These are phyloP conservation scores for Misgurnus mizolepis DNA, from an alignment of 2,113 vertebrate genomes.

Conservation along the genomic window DNA sequence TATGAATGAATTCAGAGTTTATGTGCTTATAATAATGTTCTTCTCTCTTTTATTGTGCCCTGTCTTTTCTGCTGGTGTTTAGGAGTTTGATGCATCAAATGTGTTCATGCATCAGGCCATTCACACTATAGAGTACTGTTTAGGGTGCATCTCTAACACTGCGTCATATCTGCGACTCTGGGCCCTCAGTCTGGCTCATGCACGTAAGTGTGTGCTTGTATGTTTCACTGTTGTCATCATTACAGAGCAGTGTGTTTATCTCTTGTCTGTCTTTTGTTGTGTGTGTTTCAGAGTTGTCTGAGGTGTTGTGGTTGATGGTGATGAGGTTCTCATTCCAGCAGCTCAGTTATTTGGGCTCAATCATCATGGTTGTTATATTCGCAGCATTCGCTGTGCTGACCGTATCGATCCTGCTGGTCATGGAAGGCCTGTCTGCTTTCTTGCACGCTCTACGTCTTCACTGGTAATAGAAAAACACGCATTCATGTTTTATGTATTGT, in stretches of 20 bases:
- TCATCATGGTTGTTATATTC: constrained; percentile 76
- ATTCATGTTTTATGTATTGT: neutral
- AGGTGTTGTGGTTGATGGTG: constrained; percentile 88
- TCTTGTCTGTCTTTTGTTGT: neutral
- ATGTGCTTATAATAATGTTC: neutral
- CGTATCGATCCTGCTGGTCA: constrained; percentile 81
- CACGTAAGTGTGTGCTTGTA: constrained; percentile 66
- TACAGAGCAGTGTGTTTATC: neutral
- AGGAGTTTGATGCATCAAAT: constrained; percentile 76
- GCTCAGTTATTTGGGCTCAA: constrained; percentile 68
- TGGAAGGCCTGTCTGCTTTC: constrained; percentile 88
- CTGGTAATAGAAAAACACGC: constrained; percentile 69
- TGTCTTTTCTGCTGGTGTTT: neutral
- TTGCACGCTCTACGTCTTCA: constrained; percentile 83
- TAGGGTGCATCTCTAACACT: constrained; percentile 82
- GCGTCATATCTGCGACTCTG: constrained; percentile 80
- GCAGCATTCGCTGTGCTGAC: constrained; percentile 79
- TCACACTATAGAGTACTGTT: constrained; percentile 80
- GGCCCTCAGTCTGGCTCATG: constrained; percentile 79
- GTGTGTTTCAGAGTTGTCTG: constrained; percentile 77
- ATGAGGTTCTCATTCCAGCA: constrained; percentile 67
- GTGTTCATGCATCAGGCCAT: constrained; percentile 79
- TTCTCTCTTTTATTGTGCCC: neutral
- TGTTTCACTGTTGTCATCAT: neutral
- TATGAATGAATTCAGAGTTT: neutral